Percentiles rank a stretch among this genome's conserved stretches.
Evolutionary conservation across 2,113 vertebrate genomes (phyloP).

Genomic region (Zeus faber): DNA sequence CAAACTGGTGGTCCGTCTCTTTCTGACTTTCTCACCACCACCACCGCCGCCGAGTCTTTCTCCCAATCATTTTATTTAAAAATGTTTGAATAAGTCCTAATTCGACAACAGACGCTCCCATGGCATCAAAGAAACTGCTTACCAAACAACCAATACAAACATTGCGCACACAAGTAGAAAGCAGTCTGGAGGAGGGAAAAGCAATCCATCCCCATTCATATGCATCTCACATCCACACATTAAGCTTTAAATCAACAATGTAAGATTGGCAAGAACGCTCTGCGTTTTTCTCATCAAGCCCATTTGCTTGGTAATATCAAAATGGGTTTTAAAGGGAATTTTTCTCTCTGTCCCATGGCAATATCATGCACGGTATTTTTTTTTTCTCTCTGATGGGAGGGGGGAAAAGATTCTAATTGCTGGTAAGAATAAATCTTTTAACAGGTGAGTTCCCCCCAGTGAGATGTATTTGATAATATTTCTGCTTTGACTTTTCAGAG

Average conservation of each 20-base stretch:
- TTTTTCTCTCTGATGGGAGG: constrained; percentile 45
- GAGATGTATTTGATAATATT: constrained; percentile 47
- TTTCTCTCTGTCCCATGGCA: constrained; percentile 45
- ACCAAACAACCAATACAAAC: too few relatives aligned
- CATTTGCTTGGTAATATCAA: constrained; percentile 45
- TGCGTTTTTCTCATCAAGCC: constrained; percentile 29
- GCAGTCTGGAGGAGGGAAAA: constrained; percentile 1
- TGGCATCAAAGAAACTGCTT: too few relatives aligned
- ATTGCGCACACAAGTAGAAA: too few relatives aligned
- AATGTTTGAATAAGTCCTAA: too few relatives aligned
- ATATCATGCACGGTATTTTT: constrained; percentile 34
- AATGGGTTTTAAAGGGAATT: constrained; percentile 37
- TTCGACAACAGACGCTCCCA: too few relatives aligned
- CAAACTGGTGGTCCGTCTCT: constrained; percentile 6
- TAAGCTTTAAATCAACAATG: constrained; percentile 10
- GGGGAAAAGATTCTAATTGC: constrained; percentile 56
- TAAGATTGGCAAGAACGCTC: constrained; percentile 22
- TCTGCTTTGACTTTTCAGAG: constrained; percentile 42
- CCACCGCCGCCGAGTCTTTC: too few relatives aligned
- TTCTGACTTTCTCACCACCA: neutral
- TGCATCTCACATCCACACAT: neutral
- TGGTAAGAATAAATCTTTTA: constrained; percentile 62
- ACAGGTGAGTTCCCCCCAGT: constrained; percentile 40
- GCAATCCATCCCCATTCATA: constrained; percentile 30
- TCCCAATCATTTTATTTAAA: too few relatives aligned